These are phyloP conservation scores for Strigamia crassipes DNA, from an alignment of 2,888 invertebrate genomes.

Conservation along the genomic window DNA sequence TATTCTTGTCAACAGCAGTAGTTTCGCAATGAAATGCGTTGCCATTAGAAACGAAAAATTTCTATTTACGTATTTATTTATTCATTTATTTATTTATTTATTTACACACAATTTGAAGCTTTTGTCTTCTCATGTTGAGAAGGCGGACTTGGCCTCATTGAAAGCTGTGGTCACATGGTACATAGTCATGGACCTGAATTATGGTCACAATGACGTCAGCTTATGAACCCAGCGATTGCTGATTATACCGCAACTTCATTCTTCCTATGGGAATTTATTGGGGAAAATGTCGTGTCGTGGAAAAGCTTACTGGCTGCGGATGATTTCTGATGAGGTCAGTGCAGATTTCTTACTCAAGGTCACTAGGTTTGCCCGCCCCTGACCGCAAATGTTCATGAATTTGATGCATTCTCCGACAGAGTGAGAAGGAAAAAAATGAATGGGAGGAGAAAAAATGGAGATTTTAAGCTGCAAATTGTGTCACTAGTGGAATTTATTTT, in stretches of 20 bases:
- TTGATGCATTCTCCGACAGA: neutral
- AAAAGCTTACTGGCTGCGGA: neutral
- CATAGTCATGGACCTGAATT: neutral
- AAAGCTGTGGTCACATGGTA: neutral
- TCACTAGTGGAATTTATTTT: neutral
- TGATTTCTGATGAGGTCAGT: slow-evolving; percentile 35
- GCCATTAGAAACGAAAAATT: no score
- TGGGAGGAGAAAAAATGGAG: slow-evolving; percentile 5
- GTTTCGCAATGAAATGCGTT: neutral
- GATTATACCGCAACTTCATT: neutral
- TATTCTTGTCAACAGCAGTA: neutral
- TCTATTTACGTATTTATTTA: no score
- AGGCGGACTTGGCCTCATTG: slow-evolving; percentile 37
- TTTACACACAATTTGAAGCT: neutral
- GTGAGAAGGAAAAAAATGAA: neutral
- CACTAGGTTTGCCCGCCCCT: slow-evolving; percentile 29
- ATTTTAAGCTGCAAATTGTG: neutral
- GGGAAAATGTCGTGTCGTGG: neutral
- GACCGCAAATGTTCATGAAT: slow-evolving; percentile 20
- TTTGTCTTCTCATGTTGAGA: slow-evolving; percentile 7
- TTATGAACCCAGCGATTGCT: neutral
- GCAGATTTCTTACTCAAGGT: slow-evolving; percentile 27
- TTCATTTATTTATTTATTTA: no score
- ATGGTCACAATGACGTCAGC: neutral
- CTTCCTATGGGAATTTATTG: neutral